Base-by-base conservation (phyloP, 37 sponge, comb jelly and placozoan genomes). In the Spongilla lacustris region DNA sequence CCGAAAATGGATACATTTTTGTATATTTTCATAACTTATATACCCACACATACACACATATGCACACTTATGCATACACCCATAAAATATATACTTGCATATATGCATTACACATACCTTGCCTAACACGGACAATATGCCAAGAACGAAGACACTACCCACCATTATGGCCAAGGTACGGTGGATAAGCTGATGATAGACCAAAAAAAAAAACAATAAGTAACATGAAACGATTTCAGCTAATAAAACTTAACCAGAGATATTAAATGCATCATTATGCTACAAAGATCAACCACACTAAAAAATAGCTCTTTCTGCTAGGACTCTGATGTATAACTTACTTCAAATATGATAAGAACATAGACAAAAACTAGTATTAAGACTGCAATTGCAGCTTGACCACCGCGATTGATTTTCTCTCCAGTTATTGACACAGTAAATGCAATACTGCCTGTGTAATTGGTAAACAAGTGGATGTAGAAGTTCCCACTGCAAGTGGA, bases 341-440 rank as follows among this genome's bases (percentile, higher is more conserved):
- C 96, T 66, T 96, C 96, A 92, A 96, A 96, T 66, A 87, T 81
- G 33, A 96, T 96, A 36, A 96, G 83, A 2, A 96, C 67, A 73
- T 93, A 93, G 36, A 96, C 96, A 2, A 68, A 50, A 22, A 88
- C 85, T 19, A 96, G 91, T 30, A 96, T 90, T 14, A 88, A 13
- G 19, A 79, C 91, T 1, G 96, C 91, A 6, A 91, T 30, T 23
- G 46, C 46, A 10, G 46, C 84, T 68, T 84, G 85, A 32, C 28
- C 35, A 33, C 68, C 66, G 13, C 76, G 46, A 26, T 70, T 76
- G 67, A 84, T 70, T 2, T 34, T 75, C 37, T 84, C 85, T 58
- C 85, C 85, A 9, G 50, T 48, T n/a, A 84, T 30, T 22, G 85
- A 38, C 50, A 84, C 50, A 5, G 75, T 68, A 28, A 84, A 84